phyloP scores from a whole-genome alignment of 2,113 vertebrate species.

The Canis aureus region DNA sequence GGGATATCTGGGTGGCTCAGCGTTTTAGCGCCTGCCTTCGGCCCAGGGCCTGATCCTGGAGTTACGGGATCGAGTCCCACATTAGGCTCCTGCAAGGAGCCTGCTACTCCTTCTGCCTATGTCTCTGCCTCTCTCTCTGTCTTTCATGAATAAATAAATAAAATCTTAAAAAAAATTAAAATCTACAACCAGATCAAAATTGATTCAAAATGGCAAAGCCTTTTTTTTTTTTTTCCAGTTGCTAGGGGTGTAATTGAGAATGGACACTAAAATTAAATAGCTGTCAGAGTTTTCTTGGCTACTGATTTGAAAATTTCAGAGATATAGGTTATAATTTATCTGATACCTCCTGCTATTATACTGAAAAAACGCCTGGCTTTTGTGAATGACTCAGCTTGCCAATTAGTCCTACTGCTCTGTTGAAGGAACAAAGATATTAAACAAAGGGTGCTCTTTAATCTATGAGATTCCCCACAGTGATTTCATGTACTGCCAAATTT shows the following conservation, averaged over 20 bases:
- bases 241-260: not conserved
- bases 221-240: not conserved
- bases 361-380: slow-evolving; percentile 52
- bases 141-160: no score
- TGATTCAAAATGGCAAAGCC: not conserved
- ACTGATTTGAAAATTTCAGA: slow-evolving; percentile 34
- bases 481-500: slow-evolving; percentile 51
- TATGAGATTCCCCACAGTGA: slow-evolving; percentile 2
- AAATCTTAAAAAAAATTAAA: not conserved
- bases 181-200: not conserved
- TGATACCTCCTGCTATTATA: not conserved
- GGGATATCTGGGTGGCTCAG: not conserved
- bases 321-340: slow-evolving; percentile 44
- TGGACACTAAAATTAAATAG: not conserved
- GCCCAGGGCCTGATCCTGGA: no score
- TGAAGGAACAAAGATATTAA: slow-evolving; percentile 60
- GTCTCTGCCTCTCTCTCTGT: no score
- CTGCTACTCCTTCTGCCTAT: no score
- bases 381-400: slow-evolving; percentile 32
- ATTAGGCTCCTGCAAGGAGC: no score
- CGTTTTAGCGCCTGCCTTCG: no score
- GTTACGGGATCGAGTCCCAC: no score
- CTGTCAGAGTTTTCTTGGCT: not conserved
- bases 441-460: slow-evolving; percentile 57
- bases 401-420: slow-evolving; percentile 56